Conservation (phyloP, 1,140 invertebrate genomes). For the Drosophila erecta region DNA sequence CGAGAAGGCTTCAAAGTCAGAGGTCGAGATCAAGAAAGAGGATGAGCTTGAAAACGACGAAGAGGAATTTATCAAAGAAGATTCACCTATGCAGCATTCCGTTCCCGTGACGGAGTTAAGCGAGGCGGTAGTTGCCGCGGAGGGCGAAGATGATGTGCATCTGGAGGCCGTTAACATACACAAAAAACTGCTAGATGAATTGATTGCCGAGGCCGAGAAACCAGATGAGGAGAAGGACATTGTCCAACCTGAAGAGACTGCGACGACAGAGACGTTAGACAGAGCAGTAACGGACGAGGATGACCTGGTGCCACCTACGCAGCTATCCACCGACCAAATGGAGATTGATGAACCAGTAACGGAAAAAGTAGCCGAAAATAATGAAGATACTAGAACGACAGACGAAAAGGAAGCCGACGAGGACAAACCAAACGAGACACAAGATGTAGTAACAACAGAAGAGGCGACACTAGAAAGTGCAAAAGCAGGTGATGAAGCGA, state of each 20-base stretch:
- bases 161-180: conserved; percentile 63
- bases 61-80: conserved; percentile 64
- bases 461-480: conserved; percentile 2
- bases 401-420: conserved; percentile 5
- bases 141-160: conserved; percentile 50
- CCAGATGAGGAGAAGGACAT: conserved; percentile 11
- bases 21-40: conserved; percentile 33
- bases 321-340: conserved; percentile 20
- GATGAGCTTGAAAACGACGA: conserved; percentile 26
- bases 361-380: conserved; percentile 13
- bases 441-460: neutral
- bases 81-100: conserved; percentile 12
- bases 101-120: conserved; percentile 11
- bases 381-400: conserved; percentile 10
- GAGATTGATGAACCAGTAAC: conserved; percentile 12
- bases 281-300: conserved; percentile 15
- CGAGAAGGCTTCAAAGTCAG: conserved; percentile 1
- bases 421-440: conserved; percentile 42
- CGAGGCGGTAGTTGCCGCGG: neutral
- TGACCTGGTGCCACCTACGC: conserved; percentile 16
- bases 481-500: conserved; percentile 5
- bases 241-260: neutral
- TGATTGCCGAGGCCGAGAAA: conserved; percentile 61
- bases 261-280: conserved; percentile 1
- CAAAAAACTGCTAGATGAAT: conserved; percentile 62